phyloP scores from a whole-genome alignment of 2,888 invertebrate species.

The Ametastegia equiseti region DNA sequence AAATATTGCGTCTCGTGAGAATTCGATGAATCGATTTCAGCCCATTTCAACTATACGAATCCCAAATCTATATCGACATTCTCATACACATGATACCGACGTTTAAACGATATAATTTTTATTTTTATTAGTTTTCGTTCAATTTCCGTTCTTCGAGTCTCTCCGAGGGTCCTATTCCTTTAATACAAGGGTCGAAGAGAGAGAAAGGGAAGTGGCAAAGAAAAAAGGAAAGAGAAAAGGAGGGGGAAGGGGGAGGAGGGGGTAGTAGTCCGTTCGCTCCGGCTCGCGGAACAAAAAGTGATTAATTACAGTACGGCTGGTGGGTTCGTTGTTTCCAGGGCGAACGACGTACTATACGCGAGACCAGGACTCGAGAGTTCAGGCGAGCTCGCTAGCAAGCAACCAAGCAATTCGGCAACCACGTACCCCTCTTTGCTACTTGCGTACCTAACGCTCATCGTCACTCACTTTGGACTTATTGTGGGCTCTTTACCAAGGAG shows the following conservation, averaged over 20 bases:
- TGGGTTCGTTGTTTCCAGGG: constrained; percentile 66
- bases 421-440: constrained; percentile 57
- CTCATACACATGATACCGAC: too few species aligned
- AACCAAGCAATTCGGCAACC: constrained; percentile 62
- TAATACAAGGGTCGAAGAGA: constrained; percentile 10
- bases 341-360: too few species aligned
- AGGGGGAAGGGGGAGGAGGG: background rate
- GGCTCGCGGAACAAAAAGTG: constrained; percentile 64
- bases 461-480: constrained; percentile 12
- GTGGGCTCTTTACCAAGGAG: constrained; percentile 66
- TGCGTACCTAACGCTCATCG: constrained; percentile 40
- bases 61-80: too few species aligned
- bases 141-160: background rate
- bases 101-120: background rate
- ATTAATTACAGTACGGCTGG: constrained; percentile 71
- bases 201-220: background rate
- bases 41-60: too few species aligned
- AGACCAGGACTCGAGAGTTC: background rate
- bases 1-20: too few species aligned
- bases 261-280: constrained; percentile 22
- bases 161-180: background rate
- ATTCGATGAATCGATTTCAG: too few species aligned
- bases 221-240: background rate
- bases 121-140: background rate
- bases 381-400: background rate